Base-by-base conservation (phyloP, 2,888 invertebrate genomes). In the Sericinus montela region DNA sequence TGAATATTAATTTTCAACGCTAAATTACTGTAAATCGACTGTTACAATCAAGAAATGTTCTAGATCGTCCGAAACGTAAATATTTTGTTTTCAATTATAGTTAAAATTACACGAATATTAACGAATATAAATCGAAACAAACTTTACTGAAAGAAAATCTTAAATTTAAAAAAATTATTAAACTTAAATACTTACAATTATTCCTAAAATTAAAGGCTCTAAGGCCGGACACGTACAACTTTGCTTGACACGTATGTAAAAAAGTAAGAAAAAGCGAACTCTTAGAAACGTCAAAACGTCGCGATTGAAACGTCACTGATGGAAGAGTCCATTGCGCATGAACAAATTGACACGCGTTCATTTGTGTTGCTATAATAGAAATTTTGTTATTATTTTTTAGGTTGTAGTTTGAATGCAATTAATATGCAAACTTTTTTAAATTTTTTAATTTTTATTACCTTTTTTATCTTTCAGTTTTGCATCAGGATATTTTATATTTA, bases 201-300 rank as follows among this genome's bases (percentile, higher is more conserved):
- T 69, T 80, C 80, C 71, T 84, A 81, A 85, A 82, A 81, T 79
- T 81, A 82, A 69, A 67, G 84, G 87, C 83, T 69, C 64, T 58
- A 60, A 75, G 72, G 84, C 84, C 84, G 65, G 67, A 73, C 77
- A 68, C 81, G 82, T 72, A 68, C 32, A 80, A 80, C 65, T 66
- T 74, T 60, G 64, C 72, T 78, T 86, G 87, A 88, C 87, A 88
- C 87, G 87, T 88, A 86, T 76, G 73, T 81, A 83, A 81, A 49
- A 42, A 87, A 86, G 79, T 83, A 79, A 81, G 77, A 62, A 69
- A 54, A 59, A 56, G 51, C 57, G 60, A 62, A 51, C 38, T 36
- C 36, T 52, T 55, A 48, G 51, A 59, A 62, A 65, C 57, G 56
- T 58, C 66, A 67, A 67, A 65, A 69, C 66, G 69, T 67, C 68